Percentiles rank a stretch among this genome's conserved stretches.
Conservation (phyloP, 2,888 invertebrate species). For the Chironomus riparius region DNA sequence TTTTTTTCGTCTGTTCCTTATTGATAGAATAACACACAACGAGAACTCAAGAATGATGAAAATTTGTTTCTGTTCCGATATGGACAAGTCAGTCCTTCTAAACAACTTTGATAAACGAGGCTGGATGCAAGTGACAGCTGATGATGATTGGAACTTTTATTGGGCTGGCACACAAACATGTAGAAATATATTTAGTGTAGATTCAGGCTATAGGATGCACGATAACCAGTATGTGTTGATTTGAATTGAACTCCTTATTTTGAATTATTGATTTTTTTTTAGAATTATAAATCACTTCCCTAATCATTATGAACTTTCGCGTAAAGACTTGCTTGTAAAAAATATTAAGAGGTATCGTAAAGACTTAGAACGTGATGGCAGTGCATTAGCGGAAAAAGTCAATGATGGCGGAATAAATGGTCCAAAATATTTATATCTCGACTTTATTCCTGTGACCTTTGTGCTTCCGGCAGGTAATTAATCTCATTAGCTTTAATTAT, state of each 20-base stretch:
- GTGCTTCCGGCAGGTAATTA: constrained; percentile 67
- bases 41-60: constrained; percentile 33
- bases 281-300: constrained; percentile 93
- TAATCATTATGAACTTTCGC: constrained; percentile 87
- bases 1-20: too few relatives aligned
- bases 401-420: constrained; percentile 48
- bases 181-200: constrained; percentile 81
- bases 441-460: constrained; percentile 90
- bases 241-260: too few relatives aligned
- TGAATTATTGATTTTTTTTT: neutral
- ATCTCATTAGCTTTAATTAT: neutral
- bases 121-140: constrained; percentile 72
- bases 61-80: constrained; percentile 43
- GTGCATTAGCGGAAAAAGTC: constrained; percentile 68
- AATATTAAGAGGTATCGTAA: constrained; percentile 91
- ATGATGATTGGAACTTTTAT: constrained; percentile 94
- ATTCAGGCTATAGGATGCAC: constrained; percentile 82
- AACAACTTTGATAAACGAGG: constrained; percentile 88
- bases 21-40: constrained; percentile 31
- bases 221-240: constrained; percentile 64
- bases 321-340: constrained; percentile 93
- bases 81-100: constrained; percentile 87
- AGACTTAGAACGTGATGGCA: constrained; percentile 85
- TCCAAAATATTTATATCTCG: constrained; percentile 70
- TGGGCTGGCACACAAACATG: constrained; percentile 92